A percentile compares a stretch with the other conserved stretches of the same genome.
phyloP scores from a whole-genome alignment of 2,113 vertebrate genomes.

The Sialia sialis region DNA sequence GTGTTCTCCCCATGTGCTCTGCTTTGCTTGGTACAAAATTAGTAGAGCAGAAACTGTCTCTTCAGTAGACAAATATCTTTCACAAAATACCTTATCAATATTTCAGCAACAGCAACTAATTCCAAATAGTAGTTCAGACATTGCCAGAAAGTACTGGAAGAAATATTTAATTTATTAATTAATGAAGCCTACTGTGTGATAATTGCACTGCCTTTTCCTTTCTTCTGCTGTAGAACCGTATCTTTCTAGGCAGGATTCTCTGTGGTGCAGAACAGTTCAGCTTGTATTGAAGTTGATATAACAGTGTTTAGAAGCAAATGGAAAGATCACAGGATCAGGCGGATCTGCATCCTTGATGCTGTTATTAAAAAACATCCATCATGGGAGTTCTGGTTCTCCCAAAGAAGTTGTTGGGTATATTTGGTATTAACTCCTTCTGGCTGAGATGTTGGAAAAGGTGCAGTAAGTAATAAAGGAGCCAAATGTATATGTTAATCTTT shows the following conservation, averaged over 20 bases:
- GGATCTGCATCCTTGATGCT: not conserved
- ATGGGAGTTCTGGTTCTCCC: not conserved
- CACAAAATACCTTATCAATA: not conserved
- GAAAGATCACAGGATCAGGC: not conserved
- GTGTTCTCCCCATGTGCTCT: not conserved
- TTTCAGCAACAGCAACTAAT: not conserved
- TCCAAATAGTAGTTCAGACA: not conserved
- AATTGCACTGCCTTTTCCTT: not conserved
- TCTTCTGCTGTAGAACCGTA: not conserved
- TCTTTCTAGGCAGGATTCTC: not conserved
- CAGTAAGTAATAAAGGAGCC: not conserved
- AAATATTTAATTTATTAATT: not conserved
- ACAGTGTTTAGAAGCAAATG: not conserved
- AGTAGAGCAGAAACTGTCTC: not conserved
- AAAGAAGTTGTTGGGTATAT: not conserved
- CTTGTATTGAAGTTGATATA: not conserved
- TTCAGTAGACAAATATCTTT: not conserved
- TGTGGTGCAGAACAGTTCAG: not conserved
- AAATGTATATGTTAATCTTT: not conserved
- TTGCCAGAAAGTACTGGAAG: not conserved
- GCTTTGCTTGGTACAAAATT: not conserved
- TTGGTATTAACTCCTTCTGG: not conserved
- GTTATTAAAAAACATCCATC: conserved; percentile 53
- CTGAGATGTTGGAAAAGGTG: not conserved
- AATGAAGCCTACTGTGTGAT: not conserved